Evolutionary conservation across 1,140 invertebrate species (phyloP).

Genomic region (Leptinotarsa undecemlineata): DNA sequence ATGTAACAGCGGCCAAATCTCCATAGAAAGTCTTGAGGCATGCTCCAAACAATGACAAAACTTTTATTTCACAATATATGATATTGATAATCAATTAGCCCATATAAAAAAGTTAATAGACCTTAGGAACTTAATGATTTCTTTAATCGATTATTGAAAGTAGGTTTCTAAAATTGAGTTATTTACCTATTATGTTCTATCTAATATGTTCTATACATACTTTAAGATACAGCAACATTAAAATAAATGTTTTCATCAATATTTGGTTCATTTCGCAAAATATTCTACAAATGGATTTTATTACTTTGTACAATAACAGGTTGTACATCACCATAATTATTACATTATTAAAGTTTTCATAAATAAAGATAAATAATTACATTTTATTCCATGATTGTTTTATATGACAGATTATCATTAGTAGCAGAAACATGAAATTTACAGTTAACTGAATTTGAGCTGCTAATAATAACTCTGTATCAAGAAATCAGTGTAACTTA

Average conservation of each 20-base stretch:
- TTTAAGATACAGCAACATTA: conserved; percentile 10
- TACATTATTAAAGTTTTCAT: conserved; percentile 29
- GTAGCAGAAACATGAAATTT: conserved; percentile 14
- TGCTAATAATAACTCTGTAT: conserved; percentile 31
- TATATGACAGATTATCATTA: conserved; percentile 32
- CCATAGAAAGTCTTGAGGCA: conserved; percentile 18
- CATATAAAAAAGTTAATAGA: conserved; percentile 3
- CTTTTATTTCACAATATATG: neutral
- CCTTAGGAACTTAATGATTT: conserved; percentile 18
- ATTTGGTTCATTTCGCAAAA: conserved; percentile 27
- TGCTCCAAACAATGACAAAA: conserved; percentile 15
- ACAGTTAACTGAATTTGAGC: conserved; percentile 21
- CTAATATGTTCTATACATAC: neutral
- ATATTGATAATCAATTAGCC: conserved; percentile 7
- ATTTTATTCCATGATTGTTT: conserved; percentile 27
- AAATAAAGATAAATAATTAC: conserved; percentile 36
- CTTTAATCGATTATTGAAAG: conserved; percentile 14
- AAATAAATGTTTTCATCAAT: conserved; percentile 26
- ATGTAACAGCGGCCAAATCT: conserved; percentile 20
- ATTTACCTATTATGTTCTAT: conserved; percentile 8
- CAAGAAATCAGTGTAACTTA: neutral
- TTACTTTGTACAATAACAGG: conserved; percentile 31
- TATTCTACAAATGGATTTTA: conserved; percentile 28
- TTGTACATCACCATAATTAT: conserved; percentile 30
- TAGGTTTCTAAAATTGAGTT: conserved; percentile 20